Conservation (phyloP, 2,113 vertebrate genomes). For the Salvator merianae region DNA sequence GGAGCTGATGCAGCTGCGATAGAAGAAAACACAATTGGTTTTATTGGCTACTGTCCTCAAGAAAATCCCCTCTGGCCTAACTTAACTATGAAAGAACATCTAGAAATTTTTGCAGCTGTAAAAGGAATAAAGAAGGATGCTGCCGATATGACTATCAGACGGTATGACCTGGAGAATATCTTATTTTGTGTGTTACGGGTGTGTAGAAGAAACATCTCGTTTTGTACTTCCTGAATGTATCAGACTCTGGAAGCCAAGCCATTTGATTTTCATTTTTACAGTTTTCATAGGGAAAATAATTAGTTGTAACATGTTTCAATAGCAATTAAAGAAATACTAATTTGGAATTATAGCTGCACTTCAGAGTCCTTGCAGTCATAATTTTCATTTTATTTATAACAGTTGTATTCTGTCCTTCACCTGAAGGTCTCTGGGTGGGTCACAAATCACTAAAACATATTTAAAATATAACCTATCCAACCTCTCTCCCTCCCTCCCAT, state of each 20-base stretch:
- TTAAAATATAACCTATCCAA: too few relatives aligned
- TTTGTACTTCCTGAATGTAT: not conserved
- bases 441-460: too few relatives aligned
- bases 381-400: accelerated
- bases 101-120: conserved; percentile 78
- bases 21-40: not conserved
- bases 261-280: not conserved
- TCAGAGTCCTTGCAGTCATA: too few relatives aligned
- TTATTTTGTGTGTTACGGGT: accelerated
- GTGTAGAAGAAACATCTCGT: not conserved
- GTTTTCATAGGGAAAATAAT: not conserved
- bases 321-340: too few relatives aligned
- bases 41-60: conserved; percentile 87
- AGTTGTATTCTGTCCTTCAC: too few relatives aligned
- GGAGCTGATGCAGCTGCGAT: accelerated
- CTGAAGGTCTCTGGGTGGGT: too few relatives aligned
- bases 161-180: conserved; percentile 62
- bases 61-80: conserved; percentile 83
- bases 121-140: conserved; percentile 75
- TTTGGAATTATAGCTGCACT: too few relatives aligned
- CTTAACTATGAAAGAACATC: conserved; percentile 81
- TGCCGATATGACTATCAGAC: conserved; percentile 63
- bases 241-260: not conserved
- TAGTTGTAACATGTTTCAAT: not conserved
- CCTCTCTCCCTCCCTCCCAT: too few relatives aligned